Percentiles rank a stretch among this genome's conserved stretches.
phyloP scores from a whole-genome alignment of 1,140 invertebrate species.

The Oncopodura yosiiana region DNA sequence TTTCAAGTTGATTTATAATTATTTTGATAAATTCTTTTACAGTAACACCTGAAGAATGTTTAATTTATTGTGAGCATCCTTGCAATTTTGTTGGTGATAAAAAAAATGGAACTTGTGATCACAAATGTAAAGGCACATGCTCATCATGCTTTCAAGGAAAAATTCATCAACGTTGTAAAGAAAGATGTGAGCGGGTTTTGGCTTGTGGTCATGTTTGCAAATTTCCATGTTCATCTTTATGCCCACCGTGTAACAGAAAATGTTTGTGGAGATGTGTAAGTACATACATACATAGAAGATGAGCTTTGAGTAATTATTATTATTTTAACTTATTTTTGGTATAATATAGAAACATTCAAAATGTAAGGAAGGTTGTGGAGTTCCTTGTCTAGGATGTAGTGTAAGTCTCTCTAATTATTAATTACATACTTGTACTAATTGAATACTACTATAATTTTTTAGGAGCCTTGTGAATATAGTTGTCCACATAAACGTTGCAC shows the following conservation, averaged over 20 bases:
- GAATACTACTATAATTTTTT: not conserved
- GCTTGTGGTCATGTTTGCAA: slow-evolving; percentile 42
- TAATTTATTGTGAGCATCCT: not conserved
- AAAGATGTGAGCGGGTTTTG: slow-evolving; percentile 39
- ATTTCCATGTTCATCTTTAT: not conserved
- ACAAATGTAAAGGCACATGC: slow-evolving; percentile 39
- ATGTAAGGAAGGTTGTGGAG: not conserved
- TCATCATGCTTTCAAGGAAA: slow-evolving; percentile 40
- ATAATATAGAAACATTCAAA: too few relatives aligned
- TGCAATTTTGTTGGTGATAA: not conserved
- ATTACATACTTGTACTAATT: not conserved
- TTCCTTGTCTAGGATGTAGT: not conserved
- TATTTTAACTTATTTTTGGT: too few relatives aligned
- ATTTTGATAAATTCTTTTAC: not conserved
- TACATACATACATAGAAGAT: too few relatives aligned
- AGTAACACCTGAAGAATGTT: not conserved
- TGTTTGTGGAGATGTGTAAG: not conserved
- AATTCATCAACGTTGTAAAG: slow-evolving; percentile 41
- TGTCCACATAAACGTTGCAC: slow-evolving; percentile 49
- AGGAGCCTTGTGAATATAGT: slow-evolving; percentile 37
- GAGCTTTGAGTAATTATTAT: too few relatives aligned
- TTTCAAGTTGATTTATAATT: not conserved
- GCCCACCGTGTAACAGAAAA: slow-evolving; percentile 3
- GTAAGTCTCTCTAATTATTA: not conserved
- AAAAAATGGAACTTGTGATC: slow-evolving; percentile 36